Conservation (phyloP, 2,113 vertebrate genomes). For the Bothrops jararaca region DNA sequence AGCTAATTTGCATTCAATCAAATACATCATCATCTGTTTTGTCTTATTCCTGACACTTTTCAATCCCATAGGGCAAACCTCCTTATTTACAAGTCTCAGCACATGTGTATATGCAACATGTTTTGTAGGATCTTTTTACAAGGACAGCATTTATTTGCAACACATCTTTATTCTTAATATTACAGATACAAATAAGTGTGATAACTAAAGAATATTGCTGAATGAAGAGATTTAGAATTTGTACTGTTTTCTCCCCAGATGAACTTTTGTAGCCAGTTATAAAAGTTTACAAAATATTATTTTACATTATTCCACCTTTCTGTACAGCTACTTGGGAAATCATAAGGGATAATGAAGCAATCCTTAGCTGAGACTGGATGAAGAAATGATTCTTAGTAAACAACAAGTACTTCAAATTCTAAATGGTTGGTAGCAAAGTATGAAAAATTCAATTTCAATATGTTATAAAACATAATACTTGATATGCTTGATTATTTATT, state of each 20-base stretch:
- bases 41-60: constrained; percentile 39
- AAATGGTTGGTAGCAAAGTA: not conserved
- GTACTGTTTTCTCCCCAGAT: not conserved
- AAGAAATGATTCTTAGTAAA: not conserved
- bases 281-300: not conserved
- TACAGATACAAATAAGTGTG: not conserved
- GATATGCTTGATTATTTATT: not conserved
- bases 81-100: constrained; percentile 9
- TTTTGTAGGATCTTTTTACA: constrained; percentile 21
- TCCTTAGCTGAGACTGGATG: not conserved
- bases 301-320: not conserved
- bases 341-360: not conserved
- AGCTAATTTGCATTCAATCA: not conserved
- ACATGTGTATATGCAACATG: constrained; percentile 21
- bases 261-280: not conserved
- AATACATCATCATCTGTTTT: not conserved
- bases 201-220: not conserved
- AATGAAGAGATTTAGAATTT: not conserved
- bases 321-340: not conserved
- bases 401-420: not conserved
- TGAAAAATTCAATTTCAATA: not conserved
- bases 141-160: not conserved
- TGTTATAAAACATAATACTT: not conserved
- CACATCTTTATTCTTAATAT: not conserved
- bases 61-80: constrained; percentile 17